These are phyloP conservation scores for Forficula auricularia DNA, from an alignment of 1,140 invertebrate species.

Conservation along the genomic window DNA sequence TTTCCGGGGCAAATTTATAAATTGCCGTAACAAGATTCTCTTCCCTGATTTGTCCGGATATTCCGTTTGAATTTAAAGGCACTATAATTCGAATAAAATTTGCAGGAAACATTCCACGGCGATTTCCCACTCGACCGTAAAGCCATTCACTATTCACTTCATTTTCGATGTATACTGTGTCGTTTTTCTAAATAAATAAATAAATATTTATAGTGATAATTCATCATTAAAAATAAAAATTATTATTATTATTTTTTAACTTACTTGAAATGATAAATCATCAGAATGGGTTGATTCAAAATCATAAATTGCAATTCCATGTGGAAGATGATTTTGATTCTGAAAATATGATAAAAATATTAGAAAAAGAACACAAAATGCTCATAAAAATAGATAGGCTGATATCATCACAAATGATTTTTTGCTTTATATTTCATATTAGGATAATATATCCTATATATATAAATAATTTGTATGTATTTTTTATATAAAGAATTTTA, in stretches of 20 bases:
- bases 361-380: constrained; percentile 4
- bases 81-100: constrained; percentile 61
- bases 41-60: constrained; percentile 11
- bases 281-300: constrained; percentile 46
- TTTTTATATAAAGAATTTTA: too few species aligned
- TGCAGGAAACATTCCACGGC: constrained; percentile 61
- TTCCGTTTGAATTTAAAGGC: constrained; percentile 34
- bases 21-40: constrained; percentile 32
- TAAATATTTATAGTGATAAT: background rate
- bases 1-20: constrained; percentile 41
- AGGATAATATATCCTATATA: too few species aligned
- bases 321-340: constrained; percentile 28
- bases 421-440: too few species aligned
- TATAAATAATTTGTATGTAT: too few species aligned
- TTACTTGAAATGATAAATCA: constrained; percentile 55
- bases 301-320: constrained; percentile 57
- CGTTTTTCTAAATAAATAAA: constrained; percentile 37
- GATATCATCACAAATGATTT: too few species aligned
- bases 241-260: constrained; percentile 11
- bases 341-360: constrained; percentile 16
- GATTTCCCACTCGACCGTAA: constrained; percentile 40
- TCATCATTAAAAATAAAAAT: too few species aligned
- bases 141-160: constrained; percentile 64
- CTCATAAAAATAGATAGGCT: too few species aligned
- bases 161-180: constrained; percentile 47